Evolutionary conservation across 2,113 vertebrate species (phyloP).

Genomic region (Syrmaticus mikado): DNA sequence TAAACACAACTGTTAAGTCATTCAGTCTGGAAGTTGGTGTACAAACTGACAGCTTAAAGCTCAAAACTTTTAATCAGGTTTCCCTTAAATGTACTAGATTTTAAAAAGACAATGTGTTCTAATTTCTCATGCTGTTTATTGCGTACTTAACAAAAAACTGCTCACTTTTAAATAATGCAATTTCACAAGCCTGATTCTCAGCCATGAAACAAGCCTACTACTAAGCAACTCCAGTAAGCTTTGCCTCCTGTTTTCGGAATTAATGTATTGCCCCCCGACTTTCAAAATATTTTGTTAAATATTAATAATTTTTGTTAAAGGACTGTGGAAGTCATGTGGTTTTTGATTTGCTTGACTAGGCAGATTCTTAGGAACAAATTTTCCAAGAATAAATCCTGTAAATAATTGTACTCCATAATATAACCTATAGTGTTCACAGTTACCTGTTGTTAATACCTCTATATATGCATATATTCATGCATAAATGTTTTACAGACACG

Average conservation of each 20-base stretch:
- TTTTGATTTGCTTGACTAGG: constrained; percentile 4
- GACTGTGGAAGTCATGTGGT: not conserved
- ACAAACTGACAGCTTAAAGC: constrained; percentile 37
- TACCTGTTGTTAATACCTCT: not conserved
- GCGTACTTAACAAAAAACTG: not conserved
- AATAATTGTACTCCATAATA: not conserved
- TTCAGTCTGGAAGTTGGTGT: constrained; percentile 36
- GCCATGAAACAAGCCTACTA: not conserved
- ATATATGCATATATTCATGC: not conserved
- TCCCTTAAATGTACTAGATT: constrained; percentile 37
- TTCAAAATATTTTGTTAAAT: constrained; percentile 3
- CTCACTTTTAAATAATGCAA: constrained; percentile 30
- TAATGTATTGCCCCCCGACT: not conserved
- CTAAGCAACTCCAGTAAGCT: not conserved
- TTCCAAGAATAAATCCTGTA: constrained; percentile 6
- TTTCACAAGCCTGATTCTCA: constrained; percentile 32
- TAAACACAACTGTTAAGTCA: constrained; percentile 40
- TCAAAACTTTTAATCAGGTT: constrained; percentile 47
- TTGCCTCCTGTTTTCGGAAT: constrained; percentile 8
- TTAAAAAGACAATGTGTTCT: not conserved
- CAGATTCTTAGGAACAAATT: not conserved
- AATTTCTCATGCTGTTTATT: not conserved
- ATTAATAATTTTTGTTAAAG: not conserved
- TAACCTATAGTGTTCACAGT: not conserved
- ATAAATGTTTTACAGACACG: not conserved